A percentile compares a stretch with the other conserved stretches of the same genome.
phyloP scores from a whole-genome alignment of 2,797 vertebrate species.

The Diplodus puntazzo region DNA sequence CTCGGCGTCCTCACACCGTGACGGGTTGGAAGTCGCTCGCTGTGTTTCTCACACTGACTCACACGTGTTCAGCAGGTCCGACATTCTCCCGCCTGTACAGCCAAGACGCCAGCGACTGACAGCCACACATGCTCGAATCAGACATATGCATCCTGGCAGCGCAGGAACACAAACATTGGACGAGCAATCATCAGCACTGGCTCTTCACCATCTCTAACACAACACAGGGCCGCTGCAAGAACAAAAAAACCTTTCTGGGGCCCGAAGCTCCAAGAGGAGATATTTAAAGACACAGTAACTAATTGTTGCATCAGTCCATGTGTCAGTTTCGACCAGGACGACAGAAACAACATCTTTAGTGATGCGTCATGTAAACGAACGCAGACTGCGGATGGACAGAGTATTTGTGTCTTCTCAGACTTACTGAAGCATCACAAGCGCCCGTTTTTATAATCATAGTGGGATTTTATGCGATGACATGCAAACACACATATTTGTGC shows the following conservation, averaged over 20 bases:
- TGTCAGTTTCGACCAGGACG: too few relatives aligned
- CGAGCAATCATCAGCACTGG: slow-evolving; percentile 39
- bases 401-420: too few relatives aligned
- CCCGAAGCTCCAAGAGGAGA: not conserved
- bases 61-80: slow-evolving; percentile 33
- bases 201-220: slow-evolving; percentile 31
- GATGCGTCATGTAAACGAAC: too few relatives aligned
- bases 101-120: slow-evolving; percentile 54
- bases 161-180: slow-evolving; percentile 57
- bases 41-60: slow-evolving; percentile 41
- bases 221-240: not conserved
- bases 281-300: too few relatives aligned
- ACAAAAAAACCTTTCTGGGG: not conserved
- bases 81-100: slow-evolving; percentile 28
- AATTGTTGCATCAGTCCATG: too few relatives aligned
- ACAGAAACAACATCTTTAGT: too few relatives aligned
- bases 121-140: slow-evolving; percentile 39
- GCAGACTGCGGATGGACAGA: too few relatives aligned
- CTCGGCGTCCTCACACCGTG: not conserved
- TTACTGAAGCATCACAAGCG: too few relatives aligned
- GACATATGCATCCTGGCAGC: slow-evolving; percentile 53
- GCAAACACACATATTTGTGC: slow-evolving; percentile 29
- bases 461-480: slow-evolving; percentile 9
- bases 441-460: slow-evolving; percentile 55
- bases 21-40: not conserved